Evolutionary conservation across 2,888 invertebrate species (phyloP).

Genomic region (Heliconius ismenius): DNA sequence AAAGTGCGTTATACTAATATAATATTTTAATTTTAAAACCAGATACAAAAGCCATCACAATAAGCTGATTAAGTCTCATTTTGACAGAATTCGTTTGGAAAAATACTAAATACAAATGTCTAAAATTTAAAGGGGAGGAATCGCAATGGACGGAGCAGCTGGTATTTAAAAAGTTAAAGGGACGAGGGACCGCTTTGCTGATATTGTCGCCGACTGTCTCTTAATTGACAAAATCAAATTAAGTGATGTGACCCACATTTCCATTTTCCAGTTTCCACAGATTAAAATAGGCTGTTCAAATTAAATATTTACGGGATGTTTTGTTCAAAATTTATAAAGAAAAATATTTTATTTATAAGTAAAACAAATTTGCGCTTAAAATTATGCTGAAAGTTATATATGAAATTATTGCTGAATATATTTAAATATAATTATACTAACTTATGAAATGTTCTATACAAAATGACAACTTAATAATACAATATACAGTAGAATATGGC

Average conservation of each 20-base stretch:
- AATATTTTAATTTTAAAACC: too few species aligned
- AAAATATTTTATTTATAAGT: too few species aligned
- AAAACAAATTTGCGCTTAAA: too few species aligned
- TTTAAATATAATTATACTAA: too few species aligned
- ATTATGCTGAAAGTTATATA: too few species aligned
- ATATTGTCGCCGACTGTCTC: slow-evolving; percentile 19
- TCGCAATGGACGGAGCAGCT: background rate
- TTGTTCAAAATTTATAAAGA: too few species aligned
- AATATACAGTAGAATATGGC: background rate
- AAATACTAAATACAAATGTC: slow-evolving; percentile 18
- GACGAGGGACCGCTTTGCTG: slow-evolving; percentile 14
- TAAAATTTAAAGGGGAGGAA: background rate
- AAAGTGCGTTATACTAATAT: background rate
- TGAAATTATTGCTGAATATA: too few species aligned
- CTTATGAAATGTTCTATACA: background rate
- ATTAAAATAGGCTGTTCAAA: background rate
- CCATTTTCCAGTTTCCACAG: background rate
- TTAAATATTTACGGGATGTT: background rate
- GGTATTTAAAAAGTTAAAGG: slow-evolving; percentile 31
- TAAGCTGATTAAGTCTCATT: background rate
- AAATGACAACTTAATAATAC: background rate
- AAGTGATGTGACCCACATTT: slow-evolving; percentile 9
- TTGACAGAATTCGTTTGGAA: background rate
- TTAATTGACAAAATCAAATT: slow-evolving; percentile 32
- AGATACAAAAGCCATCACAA: background rate